phyloP scores from a whole-genome alignment of 2,797 vertebrate species.

The Tinamus major region DNA sequence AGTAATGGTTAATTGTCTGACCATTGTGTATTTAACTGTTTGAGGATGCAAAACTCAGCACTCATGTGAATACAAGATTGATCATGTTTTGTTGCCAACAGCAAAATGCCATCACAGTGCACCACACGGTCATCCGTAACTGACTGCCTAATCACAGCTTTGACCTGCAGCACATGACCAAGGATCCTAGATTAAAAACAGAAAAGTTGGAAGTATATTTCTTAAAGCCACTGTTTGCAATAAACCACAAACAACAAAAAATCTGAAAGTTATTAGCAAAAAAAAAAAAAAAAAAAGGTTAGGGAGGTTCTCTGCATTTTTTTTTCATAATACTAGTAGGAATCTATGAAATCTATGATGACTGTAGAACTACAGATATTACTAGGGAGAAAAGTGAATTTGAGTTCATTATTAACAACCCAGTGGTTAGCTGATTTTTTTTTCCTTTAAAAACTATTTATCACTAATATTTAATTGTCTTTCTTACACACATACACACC shows the following conservation, averaged over 20 bases:
- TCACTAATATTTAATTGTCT: neutral
- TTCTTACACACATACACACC: too few relatives aligned
- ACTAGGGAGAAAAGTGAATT: neutral
- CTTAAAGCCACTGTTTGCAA: slow-evolving; percentile 43
- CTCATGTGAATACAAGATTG: neutral
- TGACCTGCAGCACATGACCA: neutral
- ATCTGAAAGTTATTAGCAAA: slow-evolving; percentile 14
- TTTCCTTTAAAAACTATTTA: neutral
- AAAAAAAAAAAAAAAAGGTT: slow-evolving; percentile 33
- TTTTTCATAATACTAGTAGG: neutral
- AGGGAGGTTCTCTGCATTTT: neutral
- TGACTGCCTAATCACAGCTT: slow-evolving; percentile 25
- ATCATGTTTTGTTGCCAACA: neutral
- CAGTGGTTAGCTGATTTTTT: neutral
- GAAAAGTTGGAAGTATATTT: neutral
- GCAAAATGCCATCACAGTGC: neutral
- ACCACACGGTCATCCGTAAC: neutral
- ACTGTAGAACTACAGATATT: neutral
- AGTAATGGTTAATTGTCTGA: neutral
- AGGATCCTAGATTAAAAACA: slow-evolving; percentile 33
- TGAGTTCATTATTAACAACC: neutral
- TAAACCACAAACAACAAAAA: slow-evolving; percentile 18
- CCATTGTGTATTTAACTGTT: neutral
- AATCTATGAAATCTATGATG: neutral
- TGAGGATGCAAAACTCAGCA: neutral